phyloP scores from a whole-genome alignment of 2,797 vertebrate genomes.

The Bovichtus diacanthus region DNA sequence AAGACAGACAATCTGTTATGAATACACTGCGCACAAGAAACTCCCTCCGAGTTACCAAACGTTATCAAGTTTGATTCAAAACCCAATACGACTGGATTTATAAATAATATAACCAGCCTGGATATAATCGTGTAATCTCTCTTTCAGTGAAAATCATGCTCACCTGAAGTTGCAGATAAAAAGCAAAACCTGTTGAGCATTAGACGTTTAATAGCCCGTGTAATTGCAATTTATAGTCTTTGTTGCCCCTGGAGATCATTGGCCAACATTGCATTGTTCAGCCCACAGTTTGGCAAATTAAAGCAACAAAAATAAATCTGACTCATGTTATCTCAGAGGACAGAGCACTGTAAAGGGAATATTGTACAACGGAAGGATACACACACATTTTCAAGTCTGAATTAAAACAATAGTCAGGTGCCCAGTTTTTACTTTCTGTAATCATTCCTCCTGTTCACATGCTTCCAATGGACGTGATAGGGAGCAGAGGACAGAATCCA shows the following conservation, averaged over 20 bases:
- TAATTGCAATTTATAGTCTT: constrained; percentile 78
- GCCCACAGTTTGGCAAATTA: constrained; percentile 59
- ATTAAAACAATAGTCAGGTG: background rate
- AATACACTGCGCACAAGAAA: constrained; percentile 24
- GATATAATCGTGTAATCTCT: background rate
- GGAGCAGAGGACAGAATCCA: no score
- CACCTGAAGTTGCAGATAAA: constrained; percentile 60
- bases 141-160: constrained; percentile 30
- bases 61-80: background rate
- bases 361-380: background rate
- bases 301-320: constrained; percentile 49
- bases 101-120: background rate
- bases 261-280: constrained; percentile 39
- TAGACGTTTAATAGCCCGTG: constrained; percentile 39
- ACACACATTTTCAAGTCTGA: background rate
- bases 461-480: background rate
- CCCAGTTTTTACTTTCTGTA: background rate
- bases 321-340: constrained; percentile 57
- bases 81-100: background rate
- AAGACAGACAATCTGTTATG: constrained; percentile 32
- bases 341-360: constrained; percentile 25
- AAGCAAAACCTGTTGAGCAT: constrained; percentile 14
- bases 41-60: constrained; percentile 2
- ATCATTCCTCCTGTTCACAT: background rate
- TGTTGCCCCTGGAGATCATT: constrained; percentile 48